These are phyloP conservation scores for Mechanitis mazaeus DNA, from an alignment of 2,888 invertebrate species.

Conservation along the genomic window DNA sequence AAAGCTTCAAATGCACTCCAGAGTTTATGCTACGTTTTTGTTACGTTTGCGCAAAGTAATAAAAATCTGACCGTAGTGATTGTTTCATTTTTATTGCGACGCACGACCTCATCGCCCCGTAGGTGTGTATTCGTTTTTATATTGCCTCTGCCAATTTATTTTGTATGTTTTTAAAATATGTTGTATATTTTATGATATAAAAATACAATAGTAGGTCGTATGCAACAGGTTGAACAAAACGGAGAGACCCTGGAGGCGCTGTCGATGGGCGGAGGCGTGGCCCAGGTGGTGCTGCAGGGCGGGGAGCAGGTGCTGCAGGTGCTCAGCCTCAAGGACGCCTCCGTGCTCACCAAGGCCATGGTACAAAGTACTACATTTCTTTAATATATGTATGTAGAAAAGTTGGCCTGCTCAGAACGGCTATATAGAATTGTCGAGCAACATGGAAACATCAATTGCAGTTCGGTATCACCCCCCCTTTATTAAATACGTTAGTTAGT, in stretches of 20 bases:
- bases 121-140: conserved; percentile 36
- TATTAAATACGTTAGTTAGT: too few relatives aligned
- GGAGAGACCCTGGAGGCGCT: conserved; percentile 86
- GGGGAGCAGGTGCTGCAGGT: conserved; percentile 88
- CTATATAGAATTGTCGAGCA: too few relatives aligned
- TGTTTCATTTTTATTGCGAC: conserved; percentile 20
- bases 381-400: too few relatives aligned
- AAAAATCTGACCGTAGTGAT: conserved; percentile 20
- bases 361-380: conserved; percentile 39
- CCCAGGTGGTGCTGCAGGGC: conserved; percentile 89
- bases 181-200: not conserved
- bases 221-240: conserved; percentile 84
- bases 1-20: conserved; percentile 12
- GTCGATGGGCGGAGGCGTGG: conserved; percentile 85
- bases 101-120: conserved; percentile 30
- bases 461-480: too few relatives aligned
- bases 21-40: conserved; percentile 20
- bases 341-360: conserved; percentile 88
- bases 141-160: conserved; percentile 6
- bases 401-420: too few relatives aligned
- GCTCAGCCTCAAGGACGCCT: conserved; percentile 89
- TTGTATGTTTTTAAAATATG: conserved; percentile 11
- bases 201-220: not conserved
- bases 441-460: too few relatives aligned
- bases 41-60: conserved; percentile 16